Evolutionary conservation across 2,888 invertebrate species (phyloP).

Genomic region (Notodonta ziczac): DNA sequence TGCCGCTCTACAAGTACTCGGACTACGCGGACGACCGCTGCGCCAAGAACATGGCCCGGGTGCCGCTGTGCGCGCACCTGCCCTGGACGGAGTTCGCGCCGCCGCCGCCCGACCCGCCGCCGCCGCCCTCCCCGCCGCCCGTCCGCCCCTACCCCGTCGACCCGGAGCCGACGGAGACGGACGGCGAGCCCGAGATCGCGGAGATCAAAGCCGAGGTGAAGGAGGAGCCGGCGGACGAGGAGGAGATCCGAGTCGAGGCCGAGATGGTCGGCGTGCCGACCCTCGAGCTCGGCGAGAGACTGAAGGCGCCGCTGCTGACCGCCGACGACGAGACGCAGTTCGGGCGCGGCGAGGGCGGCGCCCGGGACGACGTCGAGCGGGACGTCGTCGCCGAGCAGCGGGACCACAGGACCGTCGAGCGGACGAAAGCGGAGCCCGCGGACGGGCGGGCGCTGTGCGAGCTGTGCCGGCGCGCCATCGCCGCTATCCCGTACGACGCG

Average conservation of each 20-base stretch:
- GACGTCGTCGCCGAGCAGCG: slow-evolving; percentile 32
- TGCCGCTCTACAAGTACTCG: slow-evolving; percentile 76
- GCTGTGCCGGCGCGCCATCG: slow-evolving; percentile 43
- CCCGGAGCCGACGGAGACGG: slow-evolving; percentile 51
- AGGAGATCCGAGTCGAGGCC: slow-evolving; percentile 21
- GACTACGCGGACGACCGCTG: slow-evolving; percentile 80
- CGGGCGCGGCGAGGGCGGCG: slow-evolving; percentile 18
- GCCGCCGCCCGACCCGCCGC: slow-evolving; percentile 63
- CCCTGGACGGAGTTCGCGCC: slow-evolving; percentile 75
- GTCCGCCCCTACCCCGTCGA: slow-evolving; percentile 63
- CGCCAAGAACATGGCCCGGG: slow-evolving; percentile 68
- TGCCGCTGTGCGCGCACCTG: slow-evolving; percentile 63
- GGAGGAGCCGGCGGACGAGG: slow-evolving; percentile 11
- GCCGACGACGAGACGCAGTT: slow-evolving; percentile 56
- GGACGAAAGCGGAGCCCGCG: slow-evolving; percentile 63
- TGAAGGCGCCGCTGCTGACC: slow-evolving; percentile 62
- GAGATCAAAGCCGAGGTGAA: slow-evolving; percentile 22
- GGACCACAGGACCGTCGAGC: slow-evolving; percentile 73
- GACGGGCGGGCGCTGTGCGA: slow-evolving; percentile 59
- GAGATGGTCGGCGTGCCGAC: slow-evolving; percentile 47
- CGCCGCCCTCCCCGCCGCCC: slow-evolving; percentile 66
- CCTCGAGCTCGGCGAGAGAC: slow-evolving; percentile 66
- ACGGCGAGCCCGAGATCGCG: slow-evolving; percentile 44
- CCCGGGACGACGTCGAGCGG: slow-evolving; percentile 31
- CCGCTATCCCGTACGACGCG: slow-evolving; percentile 57